Percentiles rank a stretch among this genome's conserved stretches.
Evolutionary conservation across 2,113 vertebrate genomes (phyloP).

Genomic region (Nibea coibor): DNA sequence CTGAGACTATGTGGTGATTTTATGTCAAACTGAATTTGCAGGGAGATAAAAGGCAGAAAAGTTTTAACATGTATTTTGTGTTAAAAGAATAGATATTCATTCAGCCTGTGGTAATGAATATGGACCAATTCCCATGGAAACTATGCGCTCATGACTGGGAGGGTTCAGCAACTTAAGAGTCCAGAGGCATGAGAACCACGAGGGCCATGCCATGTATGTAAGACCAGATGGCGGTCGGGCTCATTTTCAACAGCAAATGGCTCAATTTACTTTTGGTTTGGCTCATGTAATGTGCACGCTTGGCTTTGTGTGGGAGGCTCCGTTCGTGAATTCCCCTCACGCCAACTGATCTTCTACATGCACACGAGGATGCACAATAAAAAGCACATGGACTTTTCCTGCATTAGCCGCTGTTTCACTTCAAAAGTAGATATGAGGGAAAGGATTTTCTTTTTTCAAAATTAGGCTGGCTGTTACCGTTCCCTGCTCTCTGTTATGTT

Average conservation of each 20-base stretch:
- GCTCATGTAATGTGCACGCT: neutral
- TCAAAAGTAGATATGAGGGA: neutral
- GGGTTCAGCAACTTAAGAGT: conserved; percentile 54
- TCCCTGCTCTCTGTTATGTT: neutral
- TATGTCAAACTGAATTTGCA: neutral
- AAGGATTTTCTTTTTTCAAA: neutral
- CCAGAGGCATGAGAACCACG: conserved; percentile 49
- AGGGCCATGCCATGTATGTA: conserved; percentile 41
- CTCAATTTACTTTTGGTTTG: conserved; percentile 44
- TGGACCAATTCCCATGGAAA: conserved; percentile 61
- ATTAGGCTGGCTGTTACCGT: neutral
- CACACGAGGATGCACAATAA: neutral
- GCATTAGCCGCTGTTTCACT: neutral
- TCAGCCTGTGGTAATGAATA: conserved; percentile 29
- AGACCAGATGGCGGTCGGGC: conserved; percentile 47
- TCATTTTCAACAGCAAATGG: conserved; percentile 62
- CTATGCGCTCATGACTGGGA: conserved; percentile 47
- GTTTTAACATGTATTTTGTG: neutral
- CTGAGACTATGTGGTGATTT: neutral
- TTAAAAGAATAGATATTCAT: neutral
- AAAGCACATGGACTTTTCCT: neutral
- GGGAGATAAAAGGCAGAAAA: neutral
- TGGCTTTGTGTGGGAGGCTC: neutral
- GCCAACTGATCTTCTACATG: neutral
- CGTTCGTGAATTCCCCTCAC: conserved; percentile 9